Conservation (phyloP, 2,888 invertebrate species). For the Orchesella flavescens region DNA sequence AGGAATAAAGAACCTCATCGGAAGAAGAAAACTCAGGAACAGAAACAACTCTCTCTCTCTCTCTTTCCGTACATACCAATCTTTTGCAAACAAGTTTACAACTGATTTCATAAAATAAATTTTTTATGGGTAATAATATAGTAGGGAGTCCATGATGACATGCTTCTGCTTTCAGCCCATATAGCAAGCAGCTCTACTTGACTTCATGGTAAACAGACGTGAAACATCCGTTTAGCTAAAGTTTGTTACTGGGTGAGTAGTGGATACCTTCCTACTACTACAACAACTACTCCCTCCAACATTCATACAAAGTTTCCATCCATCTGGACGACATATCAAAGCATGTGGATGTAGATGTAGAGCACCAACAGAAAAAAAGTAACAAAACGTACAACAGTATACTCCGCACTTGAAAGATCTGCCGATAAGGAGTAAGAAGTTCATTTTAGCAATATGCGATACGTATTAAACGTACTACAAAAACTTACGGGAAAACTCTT, state of each 20-base stretch:
- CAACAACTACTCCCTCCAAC: too few relatives aligned
- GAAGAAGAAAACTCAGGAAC: too few relatives aligned
- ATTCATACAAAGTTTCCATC: constrained; percentile 1
- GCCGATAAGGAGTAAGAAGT: neutral
- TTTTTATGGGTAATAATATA: constrained; percentile 34
- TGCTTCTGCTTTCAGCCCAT: neutral
- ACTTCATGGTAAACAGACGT: too few relatives aligned
- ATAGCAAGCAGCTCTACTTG: too few relatives aligned
- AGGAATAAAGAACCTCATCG: too few relatives aligned
- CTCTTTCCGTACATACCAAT: constrained; percentile 2
- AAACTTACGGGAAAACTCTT: neutral
- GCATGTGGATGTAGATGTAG: constrained; percentile 10
- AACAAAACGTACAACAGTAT: too few relatives aligned
- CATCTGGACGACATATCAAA: constrained; percentile 28
- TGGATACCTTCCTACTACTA: neutral
- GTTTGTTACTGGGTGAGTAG: neutral
- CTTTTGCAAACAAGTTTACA: constrained; percentile 2
- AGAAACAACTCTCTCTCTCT: too few relatives aligned
- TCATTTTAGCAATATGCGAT: too few relatives aligned
- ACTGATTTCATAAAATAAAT: constrained; percentile 34
- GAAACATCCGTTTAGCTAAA: constrained; percentile 5
- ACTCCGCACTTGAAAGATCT: neutral
- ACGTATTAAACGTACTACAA: too few relatives aligned
- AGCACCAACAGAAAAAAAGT: neutral
- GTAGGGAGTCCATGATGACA: constrained; percentile 6